Evolutionary conservation across 2,888 invertebrate species (phyloP), one percentile per base, ranked within the genome.

Genomic region (Alcis repandata): DNA sequence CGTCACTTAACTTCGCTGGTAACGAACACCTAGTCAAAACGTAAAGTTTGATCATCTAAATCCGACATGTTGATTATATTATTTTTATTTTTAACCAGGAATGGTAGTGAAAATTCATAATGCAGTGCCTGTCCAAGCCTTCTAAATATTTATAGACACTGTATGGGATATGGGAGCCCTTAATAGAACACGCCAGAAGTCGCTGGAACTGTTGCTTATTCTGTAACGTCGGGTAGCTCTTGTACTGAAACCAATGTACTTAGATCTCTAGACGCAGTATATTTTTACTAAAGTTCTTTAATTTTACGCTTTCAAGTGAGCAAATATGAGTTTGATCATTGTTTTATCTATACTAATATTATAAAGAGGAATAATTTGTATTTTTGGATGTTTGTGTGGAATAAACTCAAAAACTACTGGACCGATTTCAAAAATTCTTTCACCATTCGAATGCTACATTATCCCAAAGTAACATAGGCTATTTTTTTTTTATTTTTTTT

Each of bases 101-200:
- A 48, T 63, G 53, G 67, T 56, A 66, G 56, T 59, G 56, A 58
- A 69, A 73, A 70, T 60, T 51, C 64, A 72, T 71, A 74, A 73
- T 63, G 62, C 70, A 70, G 63, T 69, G 69, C 68, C 73, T 71
- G 71, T 72, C 73, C 71, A 56, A 74, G 73, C 74, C 67, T 63
- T 72, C 73, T 63, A 38, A 62, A 71, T 89, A 91, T 89, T 89
- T 87, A 84, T 87, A 87, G 80, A 82, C 89, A 76, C 83, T 58
- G 85, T 89, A 79, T 82, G 82, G 77, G 76, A 63, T 51, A 51
- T 52, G 64, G 64, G 59, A 59, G 69, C 66, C 69, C 85, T 85
- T 79, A 88, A 90, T 90, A 90, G 89, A 89, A 85, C 87, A 82
- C 79, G 79, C 84, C 87, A 87, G 88, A 80, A 74, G 73, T 27